Percentiles rank a stretch among this genome's conserved stretches.
Conservation (phyloP, 2,797 vertebrate genomes). For the Sparidentex hasta region DNA sequence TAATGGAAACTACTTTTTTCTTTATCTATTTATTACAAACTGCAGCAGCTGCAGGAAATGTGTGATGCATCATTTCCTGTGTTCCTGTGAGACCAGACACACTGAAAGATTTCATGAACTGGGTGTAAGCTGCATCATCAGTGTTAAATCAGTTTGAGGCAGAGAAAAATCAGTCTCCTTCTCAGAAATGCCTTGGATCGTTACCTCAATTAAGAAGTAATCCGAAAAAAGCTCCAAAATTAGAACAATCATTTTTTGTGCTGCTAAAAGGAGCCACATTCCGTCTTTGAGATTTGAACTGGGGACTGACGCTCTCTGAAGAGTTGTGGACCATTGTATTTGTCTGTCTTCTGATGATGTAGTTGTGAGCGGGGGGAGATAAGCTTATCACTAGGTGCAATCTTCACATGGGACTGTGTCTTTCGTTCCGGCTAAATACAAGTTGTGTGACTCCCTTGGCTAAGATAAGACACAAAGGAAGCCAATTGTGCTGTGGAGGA, state of each 20-base stretch:
- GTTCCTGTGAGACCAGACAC: slow-evolving; percentile 21
- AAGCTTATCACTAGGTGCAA: slow-evolving; percentile 59
- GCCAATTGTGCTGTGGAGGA: slow-evolving; percentile 72
- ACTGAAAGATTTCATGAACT: slow-evolving; percentile 31
- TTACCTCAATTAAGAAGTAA: slow-evolving; percentile 38
- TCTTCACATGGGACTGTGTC: slow-evolving; percentile 62
- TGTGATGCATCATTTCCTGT: slow-evolving; percentile 41
- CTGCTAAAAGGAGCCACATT: slow-evolving; percentile 15
- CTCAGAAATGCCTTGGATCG: slow-evolving; percentile 27
- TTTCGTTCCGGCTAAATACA: slow-evolving; percentile 78
- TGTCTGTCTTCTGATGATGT: slow-evolving; percentile 54
- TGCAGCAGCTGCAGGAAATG: slow-evolving; percentile 25
- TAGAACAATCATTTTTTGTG: slow-evolving; percentile 25
- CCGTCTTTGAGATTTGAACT: slow-evolving; percentile 30
- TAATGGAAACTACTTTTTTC: slow-evolving; percentile 2
- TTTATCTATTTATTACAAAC: slow-evolving; percentile 19
- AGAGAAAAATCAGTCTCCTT: slow-evolving; percentile 28
- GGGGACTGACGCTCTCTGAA: slow-evolving; percentile 38
- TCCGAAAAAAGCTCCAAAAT: slow-evolving; percentile 18
- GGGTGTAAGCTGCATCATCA: slow-evolving; percentile 5
- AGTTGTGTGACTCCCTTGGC: slow-evolving; percentile 76
- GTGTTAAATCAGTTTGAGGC: slow-evolving; percentile 26
- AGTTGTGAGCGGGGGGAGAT: slow-evolving; percentile 43
- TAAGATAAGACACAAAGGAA: slow-evolving; percentile 79
- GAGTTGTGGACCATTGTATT: slow-evolving; percentile 48